These are phyloP conservation scores for Esox lucius DNA, from an alignment of 2,797 vertebrate species.

Conservation along the genomic window DNA sequence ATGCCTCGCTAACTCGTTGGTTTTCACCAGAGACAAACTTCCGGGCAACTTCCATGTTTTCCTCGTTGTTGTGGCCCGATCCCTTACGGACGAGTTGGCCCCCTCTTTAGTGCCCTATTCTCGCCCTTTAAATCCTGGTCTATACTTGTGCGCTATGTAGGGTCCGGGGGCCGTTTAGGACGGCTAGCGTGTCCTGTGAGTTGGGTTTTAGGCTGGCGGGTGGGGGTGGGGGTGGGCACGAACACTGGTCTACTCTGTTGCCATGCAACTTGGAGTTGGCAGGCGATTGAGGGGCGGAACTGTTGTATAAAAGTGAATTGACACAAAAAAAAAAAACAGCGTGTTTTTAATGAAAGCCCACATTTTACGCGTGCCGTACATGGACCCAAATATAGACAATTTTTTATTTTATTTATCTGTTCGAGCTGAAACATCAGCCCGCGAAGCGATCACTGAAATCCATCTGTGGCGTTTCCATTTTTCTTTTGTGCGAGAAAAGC, in stretches of 20 bases:
- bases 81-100: constrained; percentile 45
- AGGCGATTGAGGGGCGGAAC: constrained; percentile 39
- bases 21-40: constrained; percentile 44
- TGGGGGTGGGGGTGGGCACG: constrained; percentile 45
- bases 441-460: constrained; percentile 30
- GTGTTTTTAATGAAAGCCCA: constrained; percentile 10
- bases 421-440: constrained; percentile 29
- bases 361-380: background rate
- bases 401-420: constrained; percentile 37
- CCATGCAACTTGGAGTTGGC: constrained; percentile 64
- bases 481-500: constrained; percentile 31
- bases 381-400: constrained; percentile 16
- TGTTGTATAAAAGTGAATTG: constrained; percentile 53
- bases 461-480: constrained; percentile 25
- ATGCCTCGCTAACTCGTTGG: constrained; percentile 60
- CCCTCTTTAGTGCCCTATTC: background rate
- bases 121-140: background rate
- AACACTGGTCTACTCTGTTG: constrained; percentile 50
- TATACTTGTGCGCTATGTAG: background rate
- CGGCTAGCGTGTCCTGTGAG: constrained; percentile 53
- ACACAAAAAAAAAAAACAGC: constrained; percentile 21
- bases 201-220: constrained; percentile 50
- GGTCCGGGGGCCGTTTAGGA: constrained; percentile 4
- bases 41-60: constrained; percentile 58
- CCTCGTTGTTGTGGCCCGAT: constrained; percentile 38